Percentiles rank a stretch among this genome's conserved stretches.
Evolutionary conservation across 1,140 invertebrate species (phyloP).

Genomic region (Microplitis mediator): DNA sequence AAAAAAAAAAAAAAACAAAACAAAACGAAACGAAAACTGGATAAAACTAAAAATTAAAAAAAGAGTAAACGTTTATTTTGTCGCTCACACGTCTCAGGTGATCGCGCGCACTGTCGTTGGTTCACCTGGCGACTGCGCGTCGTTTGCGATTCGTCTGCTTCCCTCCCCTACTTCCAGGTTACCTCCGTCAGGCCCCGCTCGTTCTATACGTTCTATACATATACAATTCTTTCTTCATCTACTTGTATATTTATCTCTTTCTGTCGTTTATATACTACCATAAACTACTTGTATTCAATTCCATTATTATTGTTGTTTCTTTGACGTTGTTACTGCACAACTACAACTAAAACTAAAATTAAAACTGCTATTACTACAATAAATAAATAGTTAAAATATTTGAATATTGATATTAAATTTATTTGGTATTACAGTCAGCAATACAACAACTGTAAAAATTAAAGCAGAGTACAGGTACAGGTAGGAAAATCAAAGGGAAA

Average conservation of each 20-base stretch:
- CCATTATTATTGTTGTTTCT: too few species aligned
- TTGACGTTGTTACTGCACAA: too few species aligned
- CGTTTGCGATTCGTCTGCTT: constrained; percentile 37
- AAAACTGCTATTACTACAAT: too few species aligned
- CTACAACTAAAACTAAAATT: too few species aligned
- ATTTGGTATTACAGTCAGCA: constrained; percentile 14
- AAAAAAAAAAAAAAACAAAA: neutral
- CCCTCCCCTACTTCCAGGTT: constrained; percentile 19
- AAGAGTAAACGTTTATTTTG: neutral
- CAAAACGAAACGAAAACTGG: neutral
- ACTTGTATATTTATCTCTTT: too few species aligned
- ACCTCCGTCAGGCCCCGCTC: constrained; percentile 25
- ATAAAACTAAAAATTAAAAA: constrained; percentile 4
- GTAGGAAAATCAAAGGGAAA: constrained; percentile 49
- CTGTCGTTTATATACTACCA: too few species aligned
- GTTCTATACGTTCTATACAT: neutral
- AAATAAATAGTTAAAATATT: too few species aligned
- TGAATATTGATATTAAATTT: too few species aligned
- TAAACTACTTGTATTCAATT: too few species aligned
- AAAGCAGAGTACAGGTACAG: constrained; percentile 23
- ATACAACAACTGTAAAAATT: constrained; percentile 34
- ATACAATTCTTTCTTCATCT: neutral
- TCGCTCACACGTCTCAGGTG: constrained; percentile 18
- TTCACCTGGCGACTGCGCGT: constrained; percentile 60
- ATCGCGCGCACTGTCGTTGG: constrained; percentile 46